Evolutionary conservation across 2,888 invertebrate genomes (phyloP).

Genomic region (Byasa hedistus): DNA sequence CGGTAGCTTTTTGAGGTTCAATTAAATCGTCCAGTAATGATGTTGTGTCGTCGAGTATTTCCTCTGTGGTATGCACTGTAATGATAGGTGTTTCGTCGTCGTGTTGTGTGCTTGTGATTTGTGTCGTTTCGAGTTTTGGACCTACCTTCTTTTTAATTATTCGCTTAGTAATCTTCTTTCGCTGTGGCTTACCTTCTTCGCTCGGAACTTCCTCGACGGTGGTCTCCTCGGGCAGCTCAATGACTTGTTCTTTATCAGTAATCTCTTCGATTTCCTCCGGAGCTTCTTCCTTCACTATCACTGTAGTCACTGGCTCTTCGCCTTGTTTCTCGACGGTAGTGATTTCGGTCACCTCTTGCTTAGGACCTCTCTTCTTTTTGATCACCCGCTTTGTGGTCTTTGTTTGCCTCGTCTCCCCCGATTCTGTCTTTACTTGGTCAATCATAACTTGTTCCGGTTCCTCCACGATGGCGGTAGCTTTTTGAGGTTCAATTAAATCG

Average conservation of each 20-base stretch:
- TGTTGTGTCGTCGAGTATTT: too few species aligned
- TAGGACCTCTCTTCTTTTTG: slow-evolving; percentile 39
- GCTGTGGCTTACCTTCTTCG: slow-evolving; percentile 15
- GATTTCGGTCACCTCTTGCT: slow-evolving; percentile 38
- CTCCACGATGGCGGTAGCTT: too few species aligned
- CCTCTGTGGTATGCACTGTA: too few species aligned
- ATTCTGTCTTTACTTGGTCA: slow-evolving; percentile 21
- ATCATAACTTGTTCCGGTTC: slow-evolving; percentile 34
- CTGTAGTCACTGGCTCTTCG: slow-evolving; percentile 40
- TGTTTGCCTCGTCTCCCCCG: slow-evolving; percentile 29
- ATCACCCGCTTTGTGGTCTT: slow-evolving; percentile 33
- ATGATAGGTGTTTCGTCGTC: too few species aligned
- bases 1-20: too few species aligned
- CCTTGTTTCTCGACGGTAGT: slow-evolving; percentile 35
- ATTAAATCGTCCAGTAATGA: too few species aligned
- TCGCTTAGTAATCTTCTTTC: not conserved
- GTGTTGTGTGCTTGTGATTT: too few species aligned
- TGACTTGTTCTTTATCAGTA: slow-evolving; percentile 30
- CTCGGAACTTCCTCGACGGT: slow-evolving; percentile 38
- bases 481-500: too few species aligned
- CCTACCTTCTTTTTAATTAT: too few species aligned
- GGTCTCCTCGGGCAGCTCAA: slow-evolving; percentile 41
- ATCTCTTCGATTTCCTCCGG: slow-evolving; percentile 20
- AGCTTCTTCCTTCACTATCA: slow-evolving; percentile 37
- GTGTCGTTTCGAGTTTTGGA: too few species aligned